Conservation (phyloP, 2,888 invertebrate species). For the Tromatobia lineatoria region DNA sequence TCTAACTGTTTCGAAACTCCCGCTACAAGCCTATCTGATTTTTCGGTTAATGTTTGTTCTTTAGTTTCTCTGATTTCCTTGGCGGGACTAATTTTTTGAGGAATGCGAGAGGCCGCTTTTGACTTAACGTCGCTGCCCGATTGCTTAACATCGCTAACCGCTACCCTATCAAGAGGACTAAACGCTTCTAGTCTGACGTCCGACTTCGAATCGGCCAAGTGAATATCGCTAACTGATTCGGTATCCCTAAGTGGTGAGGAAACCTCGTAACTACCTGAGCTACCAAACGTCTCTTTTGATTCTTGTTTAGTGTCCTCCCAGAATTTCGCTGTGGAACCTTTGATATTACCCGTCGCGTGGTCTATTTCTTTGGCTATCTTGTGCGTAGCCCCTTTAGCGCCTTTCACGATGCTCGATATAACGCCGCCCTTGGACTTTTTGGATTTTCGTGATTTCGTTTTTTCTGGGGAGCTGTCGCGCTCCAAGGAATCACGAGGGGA, state of each 20-base stretch:
- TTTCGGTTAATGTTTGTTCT: conserved; percentile 51
- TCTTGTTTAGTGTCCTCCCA: conserved; percentile 75
- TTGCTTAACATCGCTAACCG: conserved; percentile 50
- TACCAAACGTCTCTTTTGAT: conserved; percentile 73
- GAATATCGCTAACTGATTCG: conserved; percentile 68
- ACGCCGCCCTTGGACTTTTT: conserved; percentile 75
- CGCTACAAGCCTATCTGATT: conserved; percentile 76
- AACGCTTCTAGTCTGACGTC: conserved; percentile 73
- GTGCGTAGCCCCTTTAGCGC: conserved; percentile 74
- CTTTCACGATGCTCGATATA: conserved; percentile 76
- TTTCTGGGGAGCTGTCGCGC: conserved; percentile 66
- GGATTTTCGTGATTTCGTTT: conserved; percentile 67
- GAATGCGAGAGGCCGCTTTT: conserved; percentile 78
- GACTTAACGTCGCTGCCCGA: conserved; percentile 65
- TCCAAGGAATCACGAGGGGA: conserved; percentile 62
- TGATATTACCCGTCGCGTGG: conserved; percentile 74
- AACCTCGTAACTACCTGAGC: conserved; percentile 77
- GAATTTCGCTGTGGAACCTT: conserved; percentile 73
- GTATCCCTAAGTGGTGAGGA: conserved; percentile 70
- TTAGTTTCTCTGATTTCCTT: conserved; percentile 70
- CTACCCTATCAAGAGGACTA: conserved; percentile 66
- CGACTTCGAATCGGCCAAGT: conserved; percentile 67
- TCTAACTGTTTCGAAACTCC: conserved; percentile 79
- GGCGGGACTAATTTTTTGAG: conserved; percentile 76
- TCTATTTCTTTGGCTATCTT: conserved; percentile 75